Conservation (phyloP, 2,113 vertebrate species). For the Phalacrocorax pelagicus region DNA sequence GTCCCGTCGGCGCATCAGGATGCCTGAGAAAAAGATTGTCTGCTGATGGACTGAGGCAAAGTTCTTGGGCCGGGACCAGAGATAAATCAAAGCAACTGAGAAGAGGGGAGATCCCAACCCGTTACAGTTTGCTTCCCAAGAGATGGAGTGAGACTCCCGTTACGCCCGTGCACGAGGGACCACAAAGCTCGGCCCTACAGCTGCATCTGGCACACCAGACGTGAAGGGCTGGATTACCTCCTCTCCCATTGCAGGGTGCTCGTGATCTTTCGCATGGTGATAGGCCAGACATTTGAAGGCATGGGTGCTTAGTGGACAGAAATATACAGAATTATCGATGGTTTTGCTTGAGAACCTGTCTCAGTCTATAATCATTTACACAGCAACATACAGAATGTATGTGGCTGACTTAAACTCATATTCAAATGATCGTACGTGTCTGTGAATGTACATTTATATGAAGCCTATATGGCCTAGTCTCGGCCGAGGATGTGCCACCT, state of each 20-base stretch:
- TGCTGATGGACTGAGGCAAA: neutral
- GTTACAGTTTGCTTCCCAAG: neutral
- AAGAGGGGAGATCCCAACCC: neutral
- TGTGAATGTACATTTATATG: neutral
- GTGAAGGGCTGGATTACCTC: neutral
- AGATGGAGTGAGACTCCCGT: neutral
- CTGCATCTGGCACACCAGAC: neutral
- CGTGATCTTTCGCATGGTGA: neutral
- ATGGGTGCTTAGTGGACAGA: neutral
- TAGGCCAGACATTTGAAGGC: neutral
- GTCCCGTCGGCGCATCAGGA: neutral
- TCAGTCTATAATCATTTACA: too few relatives aligned
- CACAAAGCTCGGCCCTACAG: neutral
- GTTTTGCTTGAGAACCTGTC: neutral
- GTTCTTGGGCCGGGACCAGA: neutral
- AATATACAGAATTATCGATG: neutral
- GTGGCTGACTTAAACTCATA: neutral
- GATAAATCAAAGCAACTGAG: neutral
- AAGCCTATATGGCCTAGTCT: neutral
- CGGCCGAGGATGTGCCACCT: neutral
- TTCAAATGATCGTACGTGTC: fast-evolving
- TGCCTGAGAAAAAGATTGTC: neutral
- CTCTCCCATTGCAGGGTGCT: neutral
- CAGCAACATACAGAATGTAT: too few relatives aligned
- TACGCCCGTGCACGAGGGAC: neutral